Conservation (phyloP, 2,888 invertebrate species). For the Philereme transversata region DNA sequence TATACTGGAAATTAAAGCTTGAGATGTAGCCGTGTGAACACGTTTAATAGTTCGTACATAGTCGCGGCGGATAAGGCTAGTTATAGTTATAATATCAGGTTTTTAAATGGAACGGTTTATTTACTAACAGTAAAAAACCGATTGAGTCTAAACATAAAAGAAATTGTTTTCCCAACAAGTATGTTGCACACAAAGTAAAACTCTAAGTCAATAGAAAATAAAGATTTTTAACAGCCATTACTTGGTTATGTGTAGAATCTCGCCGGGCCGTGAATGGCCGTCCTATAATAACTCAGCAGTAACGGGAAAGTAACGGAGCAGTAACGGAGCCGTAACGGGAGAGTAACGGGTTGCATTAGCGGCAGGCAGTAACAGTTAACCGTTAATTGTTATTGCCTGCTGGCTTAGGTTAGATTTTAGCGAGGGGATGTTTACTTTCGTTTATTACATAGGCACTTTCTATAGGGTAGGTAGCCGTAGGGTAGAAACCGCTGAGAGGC, state of each 20-base stretch:
- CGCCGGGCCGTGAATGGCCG: constrained; percentile 23
- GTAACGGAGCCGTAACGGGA: constrained; percentile 36
- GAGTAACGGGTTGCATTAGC: constrained; percentile 59
- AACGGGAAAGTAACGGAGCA: constrained; percentile 35
- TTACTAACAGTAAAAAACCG: not conserved
- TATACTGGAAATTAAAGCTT: no score
- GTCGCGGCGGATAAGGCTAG: no score
- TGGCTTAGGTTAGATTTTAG: constrained; percentile 49
- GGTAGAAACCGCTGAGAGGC: constrained; percentile 12
- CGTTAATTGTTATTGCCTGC: constrained; percentile 71
- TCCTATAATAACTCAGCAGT: constrained; percentile 39
- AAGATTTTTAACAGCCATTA: constrained; percentile 33
- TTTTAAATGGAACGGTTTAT: no score
- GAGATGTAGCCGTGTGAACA: no score
- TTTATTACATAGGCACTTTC: constrained; percentile 27
- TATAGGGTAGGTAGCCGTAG: constrained; percentile 13
- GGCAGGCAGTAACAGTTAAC: constrained; percentile 67
- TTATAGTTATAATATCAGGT: no score
- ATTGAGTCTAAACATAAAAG: not conserved
- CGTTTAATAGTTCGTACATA: no score
- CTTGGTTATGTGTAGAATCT: constrained; percentile 28
- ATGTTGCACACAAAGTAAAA: constrained; percentile 5
- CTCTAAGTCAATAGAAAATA: constrained; percentile 28
- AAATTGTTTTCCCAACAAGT: not conserved
- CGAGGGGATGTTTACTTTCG: constrained; percentile 29